Evolutionary conservation across 1,140 invertebrate genomes (phyloP).

Genomic region (Halyomorpha halys): DNA sequence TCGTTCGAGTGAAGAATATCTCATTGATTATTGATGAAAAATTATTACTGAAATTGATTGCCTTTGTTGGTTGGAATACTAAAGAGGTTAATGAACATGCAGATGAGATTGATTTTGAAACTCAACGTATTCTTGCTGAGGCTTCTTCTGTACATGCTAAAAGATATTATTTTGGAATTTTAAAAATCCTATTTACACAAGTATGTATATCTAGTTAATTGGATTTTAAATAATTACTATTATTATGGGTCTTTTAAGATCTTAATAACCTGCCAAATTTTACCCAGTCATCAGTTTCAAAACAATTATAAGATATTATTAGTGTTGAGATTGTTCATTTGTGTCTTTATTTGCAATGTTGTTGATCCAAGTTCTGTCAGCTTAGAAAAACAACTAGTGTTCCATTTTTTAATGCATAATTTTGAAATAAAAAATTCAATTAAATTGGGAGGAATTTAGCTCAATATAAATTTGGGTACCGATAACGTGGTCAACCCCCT

Average conservation of each 20-base stretch:
- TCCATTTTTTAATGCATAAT: too few species aligned
- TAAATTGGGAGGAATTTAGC: too few species aligned
- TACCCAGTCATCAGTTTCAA: not conserved
- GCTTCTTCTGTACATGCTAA: constrained; percentile 68
- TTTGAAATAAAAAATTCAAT: too few species aligned
- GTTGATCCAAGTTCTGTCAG: too few species aligned
- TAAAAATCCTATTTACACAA: constrained; percentile 68
- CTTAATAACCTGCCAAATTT: not conserved
- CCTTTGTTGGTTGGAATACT: constrained; percentile 45
- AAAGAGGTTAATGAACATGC: constrained; percentile 40
- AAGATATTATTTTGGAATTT: constrained; percentile 79
- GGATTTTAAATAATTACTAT: not conserved
- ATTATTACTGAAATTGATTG: constrained; percentile 73
- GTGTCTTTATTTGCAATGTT: too few species aligned
- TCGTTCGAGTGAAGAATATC: constrained; percentile 70
- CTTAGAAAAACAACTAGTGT: too few species aligned
- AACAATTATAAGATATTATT: not conserved
- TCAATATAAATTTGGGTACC: too few species aligned
- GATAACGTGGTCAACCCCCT: too few species aligned
- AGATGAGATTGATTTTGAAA: constrained; percentile 66
- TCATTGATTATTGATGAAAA: constrained; percentile 78
- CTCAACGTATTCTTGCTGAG: constrained; percentile 63
- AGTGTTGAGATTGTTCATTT: too few species aligned
- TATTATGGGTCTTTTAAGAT: not conserved
- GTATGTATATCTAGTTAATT: constrained; percentile 34